Evolutionary conservation across 1,140 invertebrate genomes (phyloP), one percentile per base, ranked within the genome.

Genomic region (Drosophila tani): DNA sequence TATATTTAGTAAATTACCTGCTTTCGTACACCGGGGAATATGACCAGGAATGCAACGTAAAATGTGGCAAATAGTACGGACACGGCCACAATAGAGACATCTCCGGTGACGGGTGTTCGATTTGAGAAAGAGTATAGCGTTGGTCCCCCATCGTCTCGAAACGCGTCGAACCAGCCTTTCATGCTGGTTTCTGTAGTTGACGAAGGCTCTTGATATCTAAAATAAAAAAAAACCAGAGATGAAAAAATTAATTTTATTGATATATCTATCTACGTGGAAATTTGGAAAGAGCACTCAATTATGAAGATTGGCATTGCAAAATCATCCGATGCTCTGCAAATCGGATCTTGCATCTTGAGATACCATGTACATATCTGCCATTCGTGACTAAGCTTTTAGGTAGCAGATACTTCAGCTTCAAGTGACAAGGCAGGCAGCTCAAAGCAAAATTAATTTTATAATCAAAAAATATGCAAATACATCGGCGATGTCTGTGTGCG

Each of bases 111-210:
- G 6, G 98, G 96, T 12, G 98, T 99, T 73, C 98, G 95, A 94
- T 99, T 99, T 92, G 96, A 96, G 93, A 97, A 97, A 79, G 95
- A 96, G 94, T 99, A 99, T 66, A 98, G 95, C 66, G 98, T 98
- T 43, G 98, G 98, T 66, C 97, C 97, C 78, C 97, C 97, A 93
- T 98, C 97, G 92, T 95, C 96, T 79, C 97, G 96, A 94, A 99
- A 99, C 70, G 97, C 97, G 92, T 98, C 97, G 93, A 98, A 98
- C 97, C 97, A 98, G 92, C 97, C 97, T 95, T 95, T 97, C 97
- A 97, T 97, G 67, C 91, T 92, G 60, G 66, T 47, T 58, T 47
- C 63, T 69, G 58, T 47, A 65, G 58, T 47, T 80, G 80, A 49
- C 68, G 62, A 69, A 38, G 75, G 46, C 55, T 46, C n/a, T 46